phyloP scores from a whole-genome alignment of 2,888 invertebrate species.

The Molorchus minor region DNA sequence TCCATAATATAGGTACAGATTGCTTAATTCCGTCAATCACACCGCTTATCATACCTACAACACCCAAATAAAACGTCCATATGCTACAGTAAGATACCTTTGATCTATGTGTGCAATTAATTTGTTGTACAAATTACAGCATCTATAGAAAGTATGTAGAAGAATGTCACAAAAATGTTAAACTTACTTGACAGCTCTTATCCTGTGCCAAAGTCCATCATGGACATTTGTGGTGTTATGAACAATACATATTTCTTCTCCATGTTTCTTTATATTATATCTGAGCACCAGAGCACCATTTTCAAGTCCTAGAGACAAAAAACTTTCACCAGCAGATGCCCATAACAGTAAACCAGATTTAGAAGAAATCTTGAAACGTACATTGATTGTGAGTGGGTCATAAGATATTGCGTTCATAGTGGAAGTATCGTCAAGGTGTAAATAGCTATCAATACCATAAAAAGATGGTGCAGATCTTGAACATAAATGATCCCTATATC shows the following conservation, averaged over 20 bases:
- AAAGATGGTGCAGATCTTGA: conserved; percentile 77
- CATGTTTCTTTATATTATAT: conserved; percentile 86
- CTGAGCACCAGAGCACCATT: conserved; percentile 78
- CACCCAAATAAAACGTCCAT: too few species aligned
- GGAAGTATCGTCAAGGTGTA: conserved; percentile 87
- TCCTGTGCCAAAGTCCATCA: conserved; percentile 88
- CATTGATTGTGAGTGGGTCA: conserved; percentile 87
- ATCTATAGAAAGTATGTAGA: too few species aligned
- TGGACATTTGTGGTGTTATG: conserved; percentile 88
- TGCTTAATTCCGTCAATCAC: too few species aligned
- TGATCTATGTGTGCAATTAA: too few species aligned
- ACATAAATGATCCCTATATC: conserved; percentile 64
- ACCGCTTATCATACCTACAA: too few species aligned
- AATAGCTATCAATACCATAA: conserved; percentile 83
- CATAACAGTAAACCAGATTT: conserved; percentile 82
- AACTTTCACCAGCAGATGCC: conserved; percentile 83
- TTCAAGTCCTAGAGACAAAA: conserved; percentile 85
- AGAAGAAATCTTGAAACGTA: conserved; percentile 80
- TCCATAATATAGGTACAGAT: too few species aligned
- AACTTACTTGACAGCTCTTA: conserved; percentile 76
- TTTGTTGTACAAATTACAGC: too few species aligned
- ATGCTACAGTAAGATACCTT: too few species aligned
- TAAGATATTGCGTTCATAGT: conserved; percentile 86
- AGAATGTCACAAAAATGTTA: background rate
- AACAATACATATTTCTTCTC: conserved; percentile 83